Evolutionary conservation across 1,140 invertebrate species (phyloP).

Genomic region (Aphis craccivora): DNA sequence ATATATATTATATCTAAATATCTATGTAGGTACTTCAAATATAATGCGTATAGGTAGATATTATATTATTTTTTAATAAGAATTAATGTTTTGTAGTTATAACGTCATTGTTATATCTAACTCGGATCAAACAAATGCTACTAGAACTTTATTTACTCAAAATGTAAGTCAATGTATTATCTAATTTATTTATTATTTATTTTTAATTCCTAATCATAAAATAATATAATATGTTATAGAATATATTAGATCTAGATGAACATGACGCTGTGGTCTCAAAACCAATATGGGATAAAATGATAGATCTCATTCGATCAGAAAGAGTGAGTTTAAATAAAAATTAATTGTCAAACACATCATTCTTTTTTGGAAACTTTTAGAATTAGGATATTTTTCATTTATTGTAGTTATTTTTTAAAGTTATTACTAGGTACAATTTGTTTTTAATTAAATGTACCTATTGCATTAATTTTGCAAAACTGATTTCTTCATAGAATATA

Average conservation of each 20-base stretch:
- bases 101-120: conserved; percentile 25
- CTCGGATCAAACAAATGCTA: background rate
- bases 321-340: conserved; percentile 34
- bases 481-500: too few species aligned
- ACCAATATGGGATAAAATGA: conserved; percentile 47
- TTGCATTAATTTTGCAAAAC: too few species aligned
- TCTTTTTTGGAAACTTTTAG: background rate
- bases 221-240: background rate
- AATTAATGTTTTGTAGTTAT: conserved; percentile 23
- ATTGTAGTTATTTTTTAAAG: too few species aligned
- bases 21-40: too few species aligned
- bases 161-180: background rate
- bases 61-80: background rate
- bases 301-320: conserved; percentile 16
- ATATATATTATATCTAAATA: background rate
- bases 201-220: background rate
- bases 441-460: too few species aligned
- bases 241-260: background rate
- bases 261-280: conserved; percentile 38
- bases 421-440: too few species aligned
- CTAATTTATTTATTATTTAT: conserved; percentile 34
- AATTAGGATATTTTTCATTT: too few species aligned
- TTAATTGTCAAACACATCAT: background rate
- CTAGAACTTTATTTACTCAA: background rate
- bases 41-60: too few species aligned